Conservation (phyloP, 2,888 invertebrate genomes). For the Xestoiulus laeticollis region DNA sequence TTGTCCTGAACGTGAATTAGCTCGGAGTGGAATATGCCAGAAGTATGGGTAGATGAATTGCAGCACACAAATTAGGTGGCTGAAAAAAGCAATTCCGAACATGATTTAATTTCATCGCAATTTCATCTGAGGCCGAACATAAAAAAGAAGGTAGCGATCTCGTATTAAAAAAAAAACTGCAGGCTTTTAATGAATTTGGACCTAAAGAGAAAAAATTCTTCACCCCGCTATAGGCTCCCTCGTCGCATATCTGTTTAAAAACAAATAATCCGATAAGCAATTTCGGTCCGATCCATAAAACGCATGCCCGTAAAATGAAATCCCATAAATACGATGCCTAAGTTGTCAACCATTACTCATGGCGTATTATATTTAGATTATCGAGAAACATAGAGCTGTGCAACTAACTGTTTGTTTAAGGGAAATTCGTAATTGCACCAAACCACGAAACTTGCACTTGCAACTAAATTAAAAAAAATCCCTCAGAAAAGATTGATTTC, state of each 20-base stretch:
- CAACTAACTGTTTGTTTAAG: slow-evolving; percentile 8
- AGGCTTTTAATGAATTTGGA: neutral
- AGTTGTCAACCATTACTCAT: slow-evolving; percentile 22
- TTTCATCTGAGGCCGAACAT: neutral
- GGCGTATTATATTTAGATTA: slow-evolving; percentile 17
- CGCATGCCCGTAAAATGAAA: slow-evolving; percentile 6
- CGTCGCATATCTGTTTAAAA: neutral
- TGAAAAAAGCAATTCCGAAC: neutral
- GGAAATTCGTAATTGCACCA: neutral
- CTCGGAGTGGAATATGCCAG: neutral
- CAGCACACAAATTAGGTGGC: neutral
- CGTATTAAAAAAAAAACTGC: neutral
- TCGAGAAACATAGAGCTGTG: neutral
- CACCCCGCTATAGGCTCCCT: neutral
- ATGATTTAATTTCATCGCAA: slow-evolving; percentile 28
- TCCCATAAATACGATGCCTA: neutral
- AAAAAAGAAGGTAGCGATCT: neutral
- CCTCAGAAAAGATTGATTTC: slow-evolving; percentile 9
- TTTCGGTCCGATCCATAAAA: neutral
- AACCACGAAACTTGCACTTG: neutral
- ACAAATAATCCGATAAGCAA: slow-evolving; percentile 33
- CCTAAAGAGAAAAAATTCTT: neutral
- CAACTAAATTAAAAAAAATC: neutral
- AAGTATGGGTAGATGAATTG: neutral
- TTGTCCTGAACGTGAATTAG: neutral